Evolutionary conservation across 2,113 vertebrate species (phyloP), one percentile per base, ranked within the genome.

Genomic region (Neopipo cinnamomea): DNA sequence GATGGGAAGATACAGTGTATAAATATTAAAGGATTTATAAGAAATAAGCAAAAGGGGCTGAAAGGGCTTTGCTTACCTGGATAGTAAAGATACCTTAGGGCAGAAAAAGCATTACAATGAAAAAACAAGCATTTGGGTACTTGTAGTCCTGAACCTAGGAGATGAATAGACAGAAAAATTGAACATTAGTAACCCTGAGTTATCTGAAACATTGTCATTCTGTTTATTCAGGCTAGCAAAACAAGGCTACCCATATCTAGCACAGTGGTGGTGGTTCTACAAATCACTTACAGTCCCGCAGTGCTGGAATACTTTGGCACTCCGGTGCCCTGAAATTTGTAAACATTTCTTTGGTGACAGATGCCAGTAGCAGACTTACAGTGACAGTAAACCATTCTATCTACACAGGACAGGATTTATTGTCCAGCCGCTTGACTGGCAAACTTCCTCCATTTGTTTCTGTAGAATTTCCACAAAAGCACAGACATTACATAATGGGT

Each of bases 381-480:
- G 95, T 96, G 96, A 97, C 90, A 96, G 97, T 96, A 97, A 95
- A 90, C 58, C 46, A 30, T 80, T 96, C 93, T 97, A 68, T 97
- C 97, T 95, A 85, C 96, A 90, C 44, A 61, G 91, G 73, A 91
- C 96, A 98, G 96, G 97, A 98, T 97, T 98, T 98, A 98, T 98
- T 97, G 97, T 97, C 96, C 96, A 79, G 92, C 86, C 84, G 4
- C 94, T 97, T 96, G 97, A 97, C 96, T 97, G 95, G 96, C 96
- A 97, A 97, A 98, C 97, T 98, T 98, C 98, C 98, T 98, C 97
- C 97, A n/a, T 98, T 98, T 98, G 98, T 98, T 98, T 97, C 97
- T 88, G 82, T 94, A 88, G 91, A 97, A 97, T 98, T 97, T 97
- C 96, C 97, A 91, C 96, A 91, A 96, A 96, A 98, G 96, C 94